phyloP scores from a whole-genome alignment of 2,797 vertebrate genomes.

The Scleropages formosus region DNA sequence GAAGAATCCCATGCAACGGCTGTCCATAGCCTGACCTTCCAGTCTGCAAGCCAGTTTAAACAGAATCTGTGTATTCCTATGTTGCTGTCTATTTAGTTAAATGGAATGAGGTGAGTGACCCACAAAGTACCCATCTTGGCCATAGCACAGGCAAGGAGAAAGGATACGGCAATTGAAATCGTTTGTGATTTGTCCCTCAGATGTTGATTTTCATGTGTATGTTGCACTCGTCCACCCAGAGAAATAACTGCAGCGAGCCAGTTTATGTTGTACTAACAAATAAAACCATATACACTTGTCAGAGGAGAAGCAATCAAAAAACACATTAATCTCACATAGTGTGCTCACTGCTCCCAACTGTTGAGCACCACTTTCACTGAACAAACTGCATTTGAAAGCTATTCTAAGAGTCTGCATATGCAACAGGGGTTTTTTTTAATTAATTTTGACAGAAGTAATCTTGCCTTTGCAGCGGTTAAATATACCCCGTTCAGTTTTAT shows the following conservation, averaged over 20 bases:
- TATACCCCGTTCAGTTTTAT: too few relatives aligned
- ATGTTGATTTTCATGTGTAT: background rate
- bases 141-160: background rate
- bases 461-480: too few relatives aligned
- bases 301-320: conserved; percentile 12
- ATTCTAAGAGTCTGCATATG: background rate
- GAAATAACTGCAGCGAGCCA: background rate
- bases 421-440: background rate
- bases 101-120: background rate
- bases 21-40: background rate
- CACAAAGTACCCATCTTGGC: background rate
- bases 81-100: background rate
- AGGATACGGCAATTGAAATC: conserved; percentile 11
- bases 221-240: background rate
- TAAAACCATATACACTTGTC: conserved; percentile 8
- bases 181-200: background rate
- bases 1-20: background rate
- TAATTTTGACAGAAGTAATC: background rate
- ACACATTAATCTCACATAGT: conserved; percentile 18
- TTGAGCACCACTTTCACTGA: background rate
- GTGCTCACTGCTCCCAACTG: background rate
- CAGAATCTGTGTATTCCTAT: background rate
- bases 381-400: background rate
- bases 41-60: background rate
- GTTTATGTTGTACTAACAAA: background rate